Evolutionary conservation across 2,888 invertebrate species (phyloP), one percentile per base, ranked within the genome.

Genomic region (Pocota personata): DNA sequence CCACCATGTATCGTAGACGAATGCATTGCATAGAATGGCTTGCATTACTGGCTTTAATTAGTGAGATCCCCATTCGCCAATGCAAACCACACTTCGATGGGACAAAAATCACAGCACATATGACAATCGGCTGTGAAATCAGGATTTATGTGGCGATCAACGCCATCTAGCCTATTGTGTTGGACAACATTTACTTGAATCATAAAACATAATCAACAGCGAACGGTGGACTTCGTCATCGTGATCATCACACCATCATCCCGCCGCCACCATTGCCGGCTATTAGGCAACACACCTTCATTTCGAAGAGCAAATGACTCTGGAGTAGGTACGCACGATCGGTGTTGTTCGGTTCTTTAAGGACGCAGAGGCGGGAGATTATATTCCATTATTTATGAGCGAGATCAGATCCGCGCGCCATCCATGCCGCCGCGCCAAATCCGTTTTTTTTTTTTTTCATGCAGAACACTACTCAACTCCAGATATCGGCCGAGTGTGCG

Each of bases 381-480:
- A 86, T 82, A 86, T 86, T 86, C 86, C 86, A 86, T 86, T 82
- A 86, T 86, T 86, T 86, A 86, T 86, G 76, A 82, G 82, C 86
- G 55, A 77, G 76, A 72, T 82, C 86, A 75, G 75, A 75, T 79
- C 69, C 40, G 73, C 55, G 50, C 24, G 48, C 37, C 37, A 30
- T 8, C 10, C 2, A 1, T 7, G 10, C 14, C 35, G 58, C 64
- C 43, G 43, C 30, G 50, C 62, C 66, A 82, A 76, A 66, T 62
- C 57, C 58, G 30, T 79, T 37, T 37, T 37, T 37, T 37, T 35
- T 35, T 40, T 66, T 50, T 21, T 72, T 30, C 82, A 71, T 77
- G 77, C 64, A 67, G 37, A 75, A 57, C 66, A 43, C 67, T 62
- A 52, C 77, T 77, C 57, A 57, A 48, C 40, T 57, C 43, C 35